Evolutionary conservation across 2,797 vertebrate species (phyloP).

Genomic region (Xenopus petersii): DNA sequence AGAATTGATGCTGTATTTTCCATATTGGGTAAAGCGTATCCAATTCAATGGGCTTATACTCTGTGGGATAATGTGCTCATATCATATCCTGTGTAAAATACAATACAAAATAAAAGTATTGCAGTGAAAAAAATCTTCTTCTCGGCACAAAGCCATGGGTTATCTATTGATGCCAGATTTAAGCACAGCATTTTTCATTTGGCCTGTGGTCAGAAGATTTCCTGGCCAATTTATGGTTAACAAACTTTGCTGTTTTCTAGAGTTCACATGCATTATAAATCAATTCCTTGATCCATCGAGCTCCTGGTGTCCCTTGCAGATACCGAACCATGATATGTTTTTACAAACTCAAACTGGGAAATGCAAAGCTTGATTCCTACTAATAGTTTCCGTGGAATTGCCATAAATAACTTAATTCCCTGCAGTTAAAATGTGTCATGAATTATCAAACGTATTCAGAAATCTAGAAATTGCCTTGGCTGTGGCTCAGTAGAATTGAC

Average conservation of each 20-base stretch:
- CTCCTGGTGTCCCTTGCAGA: neutral
- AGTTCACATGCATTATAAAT: slow-evolving; percentile 2
- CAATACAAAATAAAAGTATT: neutral
- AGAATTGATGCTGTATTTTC: too few species aligned
- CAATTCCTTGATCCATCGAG: neutral
- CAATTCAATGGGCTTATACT: too few species aligned
- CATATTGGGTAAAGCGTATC: too few species aligned
- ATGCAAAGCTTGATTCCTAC: neutral
- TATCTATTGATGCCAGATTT: slow-evolving; percentile 10
- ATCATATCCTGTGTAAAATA: too few species aligned
- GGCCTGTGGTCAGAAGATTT: slow-evolving; percentile 7
- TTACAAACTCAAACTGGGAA: slow-evolving; percentile 6
- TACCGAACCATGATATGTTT: neutral
- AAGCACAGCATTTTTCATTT: slow-evolving; percentile 7
- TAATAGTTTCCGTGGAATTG: neutral
- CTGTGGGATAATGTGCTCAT: too few species aligned
- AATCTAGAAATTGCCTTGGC: too few species aligned
- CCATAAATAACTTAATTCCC: slow-evolving; percentile 1
- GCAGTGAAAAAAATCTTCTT: neutral
- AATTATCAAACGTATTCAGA: too few species aligned
- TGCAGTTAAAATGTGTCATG: neutral
- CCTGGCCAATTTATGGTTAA: slow-evolving; percentile 8
- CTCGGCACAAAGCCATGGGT: slow-evolving; percentile 9
- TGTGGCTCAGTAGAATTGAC: too few species aligned
- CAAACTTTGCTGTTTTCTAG: slow-evolving; percentile 1